Conservation (phyloP, 2,113 vertebrate species). For the Thunnus maccoyii region DNA sequence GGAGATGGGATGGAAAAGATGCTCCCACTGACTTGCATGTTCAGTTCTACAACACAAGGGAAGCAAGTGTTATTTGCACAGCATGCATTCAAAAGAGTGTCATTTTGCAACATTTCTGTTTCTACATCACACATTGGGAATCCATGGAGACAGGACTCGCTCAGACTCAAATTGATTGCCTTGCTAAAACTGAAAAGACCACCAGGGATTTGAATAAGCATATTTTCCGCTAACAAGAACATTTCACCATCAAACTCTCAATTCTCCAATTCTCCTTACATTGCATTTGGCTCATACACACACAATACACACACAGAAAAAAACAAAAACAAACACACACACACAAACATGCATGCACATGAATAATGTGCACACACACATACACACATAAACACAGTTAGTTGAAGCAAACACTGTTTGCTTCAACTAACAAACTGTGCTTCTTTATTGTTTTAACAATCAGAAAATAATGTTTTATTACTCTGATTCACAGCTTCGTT, state of each 20-base stretch:
- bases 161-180: slow-evolving; percentile 74
- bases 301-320: neutral
- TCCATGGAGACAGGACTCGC: slow-evolving; percentile 60
- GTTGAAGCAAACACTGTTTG: neutral
- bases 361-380: slow-evolving; percentile 5
- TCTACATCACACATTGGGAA: slow-evolving; percentile 66
- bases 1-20: neutral
- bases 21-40: slow-evolving; percentile 2
- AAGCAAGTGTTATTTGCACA: slow-evolving; percentile 30
- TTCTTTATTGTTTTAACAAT: slow-evolving; percentile 13
- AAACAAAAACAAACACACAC: neutral
- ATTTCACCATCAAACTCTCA: slow-evolving; percentile 71
- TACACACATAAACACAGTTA: neutral
- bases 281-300: slow-evolving; percentile 62
- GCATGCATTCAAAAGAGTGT: slow-evolving; percentile 44
- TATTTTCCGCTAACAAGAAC: slow-evolving; percentile 81
- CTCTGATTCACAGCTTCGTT: too few relatives aligned
- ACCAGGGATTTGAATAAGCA: slow-evolving; percentile 80
- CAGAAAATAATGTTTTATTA: too few relatives aligned
- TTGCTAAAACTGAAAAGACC: slow-evolving; percentile 73
- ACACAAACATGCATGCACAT: neutral
- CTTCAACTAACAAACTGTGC: slow-evolving; percentile 14
- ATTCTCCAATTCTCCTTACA: slow-evolving; percentile 74
- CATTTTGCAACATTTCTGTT: slow-evolving; percentile 62
- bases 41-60: neutral